These are phyloP conservation scores for Camponotus pennsylvanicus DNA, from an alignment of 1,140 invertebrate genomes.

Conservation along the genomic window DNA sequence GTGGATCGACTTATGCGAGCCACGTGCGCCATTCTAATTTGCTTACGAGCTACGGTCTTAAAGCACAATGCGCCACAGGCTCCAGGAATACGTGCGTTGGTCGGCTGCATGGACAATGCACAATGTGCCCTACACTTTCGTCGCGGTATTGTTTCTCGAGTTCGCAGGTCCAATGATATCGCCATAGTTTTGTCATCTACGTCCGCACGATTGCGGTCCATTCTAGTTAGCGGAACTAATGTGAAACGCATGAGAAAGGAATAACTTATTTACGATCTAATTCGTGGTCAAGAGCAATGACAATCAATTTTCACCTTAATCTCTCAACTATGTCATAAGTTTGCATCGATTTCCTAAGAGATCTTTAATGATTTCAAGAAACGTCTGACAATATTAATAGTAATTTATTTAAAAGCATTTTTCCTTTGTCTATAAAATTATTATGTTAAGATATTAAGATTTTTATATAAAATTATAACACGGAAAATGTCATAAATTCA, in stretches of 20 bases:
- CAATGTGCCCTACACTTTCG: conserved; percentile 62
- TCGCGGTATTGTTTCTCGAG: conserved; percentile 61
- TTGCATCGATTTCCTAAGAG: background rate
- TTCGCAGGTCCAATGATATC: conserved; percentile 52
- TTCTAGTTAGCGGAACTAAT: conserved; percentile 46
- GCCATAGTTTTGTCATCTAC: conserved; percentile 61
- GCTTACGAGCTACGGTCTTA: conserved; percentile 79
- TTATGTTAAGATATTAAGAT: background rate
- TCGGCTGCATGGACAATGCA: conserved; percentile 74
- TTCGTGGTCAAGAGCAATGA: background rate
- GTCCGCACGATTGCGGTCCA: conserved; percentile 48
- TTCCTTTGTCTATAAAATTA: background rate
- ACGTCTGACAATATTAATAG: background rate
- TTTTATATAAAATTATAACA: background rate
- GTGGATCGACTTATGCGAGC: conserved; percentile 79
- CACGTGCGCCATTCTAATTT: conserved; percentile 83
- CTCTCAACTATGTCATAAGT: background rate
- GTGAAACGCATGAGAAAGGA: conserved; percentile 28
- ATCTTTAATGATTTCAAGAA: background rate
- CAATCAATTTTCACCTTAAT: conserved; percentile 12
- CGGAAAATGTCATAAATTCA: too few species aligned
- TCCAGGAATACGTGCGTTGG: conserved; percentile 66
- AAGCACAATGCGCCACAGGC: conserved; percentile 76
- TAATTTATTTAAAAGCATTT: background rate
- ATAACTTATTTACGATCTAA: conserved; percentile 41